Evolutionary conservation across 1,140 invertebrate genomes (phyloP).

Genomic region (Semibalanus balanoides): DNA sequence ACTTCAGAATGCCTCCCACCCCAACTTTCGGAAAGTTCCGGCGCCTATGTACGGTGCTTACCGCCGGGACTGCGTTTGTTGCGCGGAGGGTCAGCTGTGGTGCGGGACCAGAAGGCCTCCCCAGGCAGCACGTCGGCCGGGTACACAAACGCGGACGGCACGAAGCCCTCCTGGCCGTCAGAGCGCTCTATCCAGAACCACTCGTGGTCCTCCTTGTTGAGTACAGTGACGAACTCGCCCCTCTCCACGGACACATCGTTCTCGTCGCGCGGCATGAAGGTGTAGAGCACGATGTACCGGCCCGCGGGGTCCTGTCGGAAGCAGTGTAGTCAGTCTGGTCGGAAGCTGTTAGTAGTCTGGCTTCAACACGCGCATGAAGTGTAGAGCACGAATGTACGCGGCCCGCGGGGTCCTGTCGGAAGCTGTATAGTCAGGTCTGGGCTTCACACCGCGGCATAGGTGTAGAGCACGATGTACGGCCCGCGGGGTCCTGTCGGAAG

Average conservation of each 20-base stretch:
- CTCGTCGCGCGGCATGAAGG: slow-evolving; percentile 80
- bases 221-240: slow-evolving; percentile 83
- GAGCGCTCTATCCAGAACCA: slow-evolving; percentile 83
- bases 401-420: too few relatives aligned
- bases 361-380: too few relatives aligned
- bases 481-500: too few relatives aligned
- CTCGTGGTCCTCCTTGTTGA: slow-evolving; percentile 47
- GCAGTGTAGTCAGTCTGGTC: too few relatives aligned
- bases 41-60: neutral
- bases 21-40: too few relatives aligned
- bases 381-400: too few relatives aligned
- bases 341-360: too few relatives aligned
- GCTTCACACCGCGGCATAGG: too few relatives aligned
- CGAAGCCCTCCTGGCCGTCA: slow-evolving; percentile 88
- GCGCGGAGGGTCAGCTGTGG: neutral
- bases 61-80: neutral
- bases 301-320: slow-evolving; percentile 55
- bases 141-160: slow-evolving; percentile 87
- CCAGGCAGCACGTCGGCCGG: slow-evolving; percentile 57
- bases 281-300: slow-evolving; percentile 80
- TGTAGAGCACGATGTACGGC: too few relatives aligned
- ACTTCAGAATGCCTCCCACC: too few relatives aligned
- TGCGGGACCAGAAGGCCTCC: neutral
- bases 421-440: too few relatives aligned
- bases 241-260: slow-evolving; percentile 86